A percentile compares a stretch with the other conserved stretches of the same genome.
These are phyloP conservation scores for Lypha dubia DNA, from an alignment of 2,888 invertebrate species.

Conservation along the genomic window DNA sequence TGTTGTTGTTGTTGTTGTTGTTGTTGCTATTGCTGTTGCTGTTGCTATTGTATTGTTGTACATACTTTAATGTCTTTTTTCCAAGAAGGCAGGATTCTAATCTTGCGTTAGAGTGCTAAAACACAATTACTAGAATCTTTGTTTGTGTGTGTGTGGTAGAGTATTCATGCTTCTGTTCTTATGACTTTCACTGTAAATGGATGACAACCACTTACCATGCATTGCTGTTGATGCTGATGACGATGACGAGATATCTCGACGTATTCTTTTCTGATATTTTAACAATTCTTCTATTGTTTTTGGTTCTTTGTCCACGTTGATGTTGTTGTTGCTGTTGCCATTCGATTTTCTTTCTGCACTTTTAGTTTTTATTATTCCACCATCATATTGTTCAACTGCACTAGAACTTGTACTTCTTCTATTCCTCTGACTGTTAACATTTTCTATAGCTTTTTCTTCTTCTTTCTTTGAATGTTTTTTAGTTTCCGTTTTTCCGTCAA, in stretches of 20 bases:
- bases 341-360: constrained; percentile 76
- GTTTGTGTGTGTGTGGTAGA: not conserved
- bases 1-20: not conserved
- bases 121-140: not conserved
- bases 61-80: not conserved
- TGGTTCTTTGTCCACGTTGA: constrained; percentile 46
- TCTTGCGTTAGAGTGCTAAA: constrained; percentile 1
- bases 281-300: constrained; percentile 67
- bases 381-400: constrained; percentile 41
- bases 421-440: constrained; percentile 18
- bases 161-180: not conserved
- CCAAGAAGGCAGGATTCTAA: not conserved
- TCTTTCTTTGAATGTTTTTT: not conserved
- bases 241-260: constrained; percentile 79
- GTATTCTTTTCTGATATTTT: constrained; percentile 74
- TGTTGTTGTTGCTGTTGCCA: constrained; percentile 63
- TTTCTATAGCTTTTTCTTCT: not conserved
- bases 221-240: constrained; percentile 80
- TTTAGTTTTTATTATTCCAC: constrained; percentile 72
- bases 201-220: constrained; percentile 78
- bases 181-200: constrained; percentile 33
- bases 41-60: not conserved
- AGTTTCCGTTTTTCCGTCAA: constrained; percentile 30
- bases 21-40: not conserved
- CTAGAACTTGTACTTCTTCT: constrained; percentile 14